Evolutionary conservation across 2,797 vertebrate species (phyloP), one percentile per base, ranked within the genome.

Genomic region (Channa striata): DNA sequence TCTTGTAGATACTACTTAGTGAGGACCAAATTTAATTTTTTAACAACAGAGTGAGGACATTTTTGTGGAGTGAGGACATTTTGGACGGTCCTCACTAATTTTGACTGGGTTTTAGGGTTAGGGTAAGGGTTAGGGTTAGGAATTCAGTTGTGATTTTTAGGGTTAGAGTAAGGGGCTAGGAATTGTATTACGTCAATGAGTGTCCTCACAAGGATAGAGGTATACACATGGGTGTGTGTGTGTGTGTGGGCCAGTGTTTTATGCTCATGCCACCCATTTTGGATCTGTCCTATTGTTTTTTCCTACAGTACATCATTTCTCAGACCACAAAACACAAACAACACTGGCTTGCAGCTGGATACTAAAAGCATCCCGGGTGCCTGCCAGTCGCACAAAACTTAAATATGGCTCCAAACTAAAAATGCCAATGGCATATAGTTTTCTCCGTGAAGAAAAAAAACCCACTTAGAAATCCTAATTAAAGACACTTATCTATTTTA

Each of bases 311-410:
- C 57, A 74, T 68, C 54, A 1, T 39, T 67, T 60, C 4, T 25
- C 72, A 48, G 39, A 78, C 72, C 72, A 68, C 62, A 74, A 56
- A 77, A 76, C 71, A 80, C 40, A 77, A 84, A 83, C 83, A 81
- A 80, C 46, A 57, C 40, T 51, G 20, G 36, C 20, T 50, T 30
- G 25, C 25, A 21, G 44, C 57, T 73, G 11, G 2, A 44, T 52
- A 72, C 53, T 76, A 33, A 70, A 80, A 67, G 56, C 56, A 51
- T 51, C 58, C 46, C 9, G 57, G 81, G 49, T 10, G 37, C 47
- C 71, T 58, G 64, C 20, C 73, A 65, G 48, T 59, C 53, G 19
- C 56, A 73, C 43, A 49, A 13, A 63, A 72, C 40, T 56, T 50
- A 70, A 84, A 84, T 48, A 81, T 48, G 59, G 68, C 77, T 74